Percentiles rank a stretch among this genome's conserved stretches.
Evolutionary conservation across 2,888 invertebrate genomes (phyloP).

Genomic region (Eudasyphora cyanicolor): DNA sequence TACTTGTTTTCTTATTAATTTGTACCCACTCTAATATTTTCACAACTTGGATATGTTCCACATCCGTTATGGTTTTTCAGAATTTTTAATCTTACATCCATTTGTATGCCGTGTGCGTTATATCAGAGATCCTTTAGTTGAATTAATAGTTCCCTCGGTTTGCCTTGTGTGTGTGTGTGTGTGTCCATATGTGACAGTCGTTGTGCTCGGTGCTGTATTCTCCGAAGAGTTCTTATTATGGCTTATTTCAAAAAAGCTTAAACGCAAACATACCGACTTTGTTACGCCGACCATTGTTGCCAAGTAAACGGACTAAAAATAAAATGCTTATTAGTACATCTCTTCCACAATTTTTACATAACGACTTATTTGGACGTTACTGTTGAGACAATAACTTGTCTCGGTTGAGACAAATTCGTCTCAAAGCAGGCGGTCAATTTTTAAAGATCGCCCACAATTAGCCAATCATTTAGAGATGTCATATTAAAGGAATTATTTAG

Average conservation of each 20-base stretch:
- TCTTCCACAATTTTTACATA: too few relatives aligned
- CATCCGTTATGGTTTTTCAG: not conserved
- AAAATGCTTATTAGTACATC: too few relatives aligned
- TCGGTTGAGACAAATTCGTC: too few relatives aligned
- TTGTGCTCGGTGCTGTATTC: constrained; percentile 62
- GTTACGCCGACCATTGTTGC: not conserved
- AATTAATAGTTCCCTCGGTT: constrained; percentile 20
- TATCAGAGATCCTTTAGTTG: constrained; percentile 12
- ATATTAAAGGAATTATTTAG: too few relatives aligned
- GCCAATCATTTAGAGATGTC: too few relatives aligned
- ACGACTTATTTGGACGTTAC: too few relatives aligned
- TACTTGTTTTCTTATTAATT: not conserved
- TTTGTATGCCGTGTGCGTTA: constrained; percentile 21
- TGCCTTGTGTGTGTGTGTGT: constrained; percentile 48
- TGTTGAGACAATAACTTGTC: too few relatives aligned
- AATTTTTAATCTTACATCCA: constrained; percentile 44
- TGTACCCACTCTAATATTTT: not conserved
- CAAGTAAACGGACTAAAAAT: too few relatives aligned
- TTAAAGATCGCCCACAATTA: too few relatives aligned
- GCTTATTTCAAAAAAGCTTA: constrained; percentile 32
- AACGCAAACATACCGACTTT: not conserved
- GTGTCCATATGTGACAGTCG: too few relatives aligned
- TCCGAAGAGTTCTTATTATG: constrained; percentile 69
- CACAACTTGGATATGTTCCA: too few relatives aligned
- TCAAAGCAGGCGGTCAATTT: too few relatives aligned